Conservation (phyloP, 2,113 vertebrate genomes). For the Acrocephalus arundinaceus region DNA sequence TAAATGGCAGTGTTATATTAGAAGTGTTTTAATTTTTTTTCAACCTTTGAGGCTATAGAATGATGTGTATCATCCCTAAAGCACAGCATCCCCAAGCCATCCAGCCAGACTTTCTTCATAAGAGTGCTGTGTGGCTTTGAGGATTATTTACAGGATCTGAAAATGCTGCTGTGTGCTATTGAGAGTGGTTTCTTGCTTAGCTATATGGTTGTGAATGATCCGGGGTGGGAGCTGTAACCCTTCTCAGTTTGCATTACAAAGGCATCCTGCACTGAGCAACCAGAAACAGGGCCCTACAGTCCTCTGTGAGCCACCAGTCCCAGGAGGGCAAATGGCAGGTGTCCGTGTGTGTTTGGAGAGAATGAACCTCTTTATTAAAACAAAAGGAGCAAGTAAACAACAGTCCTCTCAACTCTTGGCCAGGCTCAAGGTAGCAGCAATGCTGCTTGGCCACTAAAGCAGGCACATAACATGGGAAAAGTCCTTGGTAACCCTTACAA, state of each 20-base stretch:
- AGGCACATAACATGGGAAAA: background rate
- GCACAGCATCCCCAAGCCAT: background rate
- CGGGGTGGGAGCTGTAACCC: background rate
- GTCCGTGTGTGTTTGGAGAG: background rate
- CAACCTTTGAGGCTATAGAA: background rate
- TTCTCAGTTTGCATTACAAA: background rate
- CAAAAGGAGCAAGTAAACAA: background rate
- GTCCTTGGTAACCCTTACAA: background rate
- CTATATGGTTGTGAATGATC: background rate
- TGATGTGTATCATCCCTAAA: background rate
- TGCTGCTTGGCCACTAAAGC: background rate
- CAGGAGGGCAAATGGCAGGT: background rate
- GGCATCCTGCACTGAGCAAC: background rate
- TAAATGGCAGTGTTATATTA: constrained; percentile 57
- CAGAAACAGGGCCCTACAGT: background rate
- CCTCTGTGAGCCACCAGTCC: background rate
- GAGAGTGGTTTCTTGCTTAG: background rate
- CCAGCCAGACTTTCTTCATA: background rate
- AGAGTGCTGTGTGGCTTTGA: background rate
- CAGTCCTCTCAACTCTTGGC: background rate
- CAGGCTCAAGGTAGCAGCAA: background rate
- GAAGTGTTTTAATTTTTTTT: background rate
- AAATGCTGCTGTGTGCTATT: background rate
- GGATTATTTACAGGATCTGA: too few species aligned
- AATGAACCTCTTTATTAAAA: background rate